Evolutionary conservation across 2,797 vertebrate genomes (phyloP), one percentile per base, ranked within the genome.

Genomic region (Crocodylus rhombifer): DNA sequence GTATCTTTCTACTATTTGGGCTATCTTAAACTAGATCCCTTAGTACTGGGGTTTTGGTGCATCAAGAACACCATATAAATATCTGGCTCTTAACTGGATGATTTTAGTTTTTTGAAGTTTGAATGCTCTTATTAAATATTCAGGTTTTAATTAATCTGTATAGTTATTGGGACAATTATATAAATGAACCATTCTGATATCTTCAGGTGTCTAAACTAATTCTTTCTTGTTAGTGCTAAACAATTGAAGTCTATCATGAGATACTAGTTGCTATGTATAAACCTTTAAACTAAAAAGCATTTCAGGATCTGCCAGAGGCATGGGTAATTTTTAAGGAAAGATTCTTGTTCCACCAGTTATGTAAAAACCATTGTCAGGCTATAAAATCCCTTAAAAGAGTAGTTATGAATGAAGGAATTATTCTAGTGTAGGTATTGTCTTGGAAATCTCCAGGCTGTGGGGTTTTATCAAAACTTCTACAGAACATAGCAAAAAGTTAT

Each of bases 401-500:
- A 51, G 42, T 51, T 51, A 51, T 51, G 10, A 51, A 51, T 51
- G 42, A 51, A 51, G 42, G 42, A 51, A 51, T 51, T 51, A 51
- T 2, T 14, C 86, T 56, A 73, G 10, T 83, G 6, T 7, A 57
- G 55, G 30, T 51, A 28, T 28, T 55, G 25, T 28, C 1, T 0
- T 17, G 21, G n/a, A 17, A 60, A 36, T 56, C 21, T 14, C 42
- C 17, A 55, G 7, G 4, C 12, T 73, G 13, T 0, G 4, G 30
- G 36, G 20, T 51, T 87, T 83, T 78, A 15, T 75, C 62, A 63
- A 87, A 88, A 85, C 3, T 7, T 26, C 30, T 23, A 28, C 23
- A 57, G 15, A 25, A 33, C 26, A 16, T n/a, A n/a, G 11, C 9
- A 9, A 7, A n/a, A 2, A 17, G 21, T 30, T 3, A 1, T 0